Evolutionary conservation across 2,797 vertebrate species (phyloP).

Genomic region (Cyclopterus lumpus): DNA sequence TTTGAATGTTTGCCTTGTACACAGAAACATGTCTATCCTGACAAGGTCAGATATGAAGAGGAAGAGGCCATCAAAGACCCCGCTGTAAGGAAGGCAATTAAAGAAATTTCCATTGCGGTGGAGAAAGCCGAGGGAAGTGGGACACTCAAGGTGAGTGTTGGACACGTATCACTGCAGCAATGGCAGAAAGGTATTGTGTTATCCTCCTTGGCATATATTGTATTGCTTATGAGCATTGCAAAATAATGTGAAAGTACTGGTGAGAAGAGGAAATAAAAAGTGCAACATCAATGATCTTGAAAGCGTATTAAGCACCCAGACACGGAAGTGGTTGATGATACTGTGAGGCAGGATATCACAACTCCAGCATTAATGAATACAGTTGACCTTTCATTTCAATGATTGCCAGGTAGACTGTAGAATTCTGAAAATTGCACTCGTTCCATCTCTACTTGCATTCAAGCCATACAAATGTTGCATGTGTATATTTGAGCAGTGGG

Average conservation of each 20-base stretch:
- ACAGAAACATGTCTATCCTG: constrained; percentile 79
- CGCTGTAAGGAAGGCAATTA: constrained; percentile 73
- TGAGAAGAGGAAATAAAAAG: background rate
- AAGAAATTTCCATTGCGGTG: constrained; percentile 75
- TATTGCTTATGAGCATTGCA: background rate
- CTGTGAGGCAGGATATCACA: background rate
- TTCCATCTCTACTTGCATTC: background rate
- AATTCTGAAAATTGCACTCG: background rate
- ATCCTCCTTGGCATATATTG: background rate
- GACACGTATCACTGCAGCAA: background rate
- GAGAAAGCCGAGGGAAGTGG: constrained; percentile 81
- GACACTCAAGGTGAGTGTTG: constrained; percentile 77
- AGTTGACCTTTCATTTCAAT: background rate
- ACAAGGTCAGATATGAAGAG: constrained; percentile 75
- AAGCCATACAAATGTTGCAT: background rate
- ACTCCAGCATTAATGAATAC: background rate
- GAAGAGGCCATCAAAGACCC: constrained; percentile 76
- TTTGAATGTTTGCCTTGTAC: background rate
- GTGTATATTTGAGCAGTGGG: background rate
- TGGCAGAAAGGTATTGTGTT: background rate
- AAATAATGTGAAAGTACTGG: background rate
- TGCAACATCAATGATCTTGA: background rate
- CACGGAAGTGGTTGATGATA: too few relatives aligned
- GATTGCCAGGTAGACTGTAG: background rate
- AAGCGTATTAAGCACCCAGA: background rate